These are phyloP conservation scores for Phyto melanocephala DNA, from an alignment of 2,888 invertebrate species.

Conservation along the genomic window DNA sequence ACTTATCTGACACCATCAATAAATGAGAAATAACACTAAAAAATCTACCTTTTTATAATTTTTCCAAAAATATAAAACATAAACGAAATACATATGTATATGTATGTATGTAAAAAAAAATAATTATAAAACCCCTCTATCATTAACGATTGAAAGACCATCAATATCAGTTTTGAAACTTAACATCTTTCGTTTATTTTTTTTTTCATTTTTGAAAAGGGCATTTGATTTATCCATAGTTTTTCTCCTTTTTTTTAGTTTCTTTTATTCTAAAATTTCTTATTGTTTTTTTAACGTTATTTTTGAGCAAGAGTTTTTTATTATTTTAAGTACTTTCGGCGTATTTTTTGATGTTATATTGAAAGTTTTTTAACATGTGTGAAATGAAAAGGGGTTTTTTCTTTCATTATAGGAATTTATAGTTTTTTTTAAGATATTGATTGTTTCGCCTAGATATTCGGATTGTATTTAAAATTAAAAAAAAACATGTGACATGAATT, in stretches of 20 bases:
- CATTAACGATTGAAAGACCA: constrained; percentile 49
- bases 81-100: too few species aligned
- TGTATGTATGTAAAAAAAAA: neutral
- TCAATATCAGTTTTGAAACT: constrained; percentile 66
- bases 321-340: constrained; percentile 39
- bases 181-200: constrained; percentile 20
- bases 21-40: neutral
- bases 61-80: too few species aligned
- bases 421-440: too few species aligned
- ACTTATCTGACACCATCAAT: constrained; percentile 50
- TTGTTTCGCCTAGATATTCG: neutral
- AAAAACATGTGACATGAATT: constrained; percentile 50
- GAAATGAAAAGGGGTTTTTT: constrained; percentile 32
- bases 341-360: constrained; percentile 37
- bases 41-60: neutral
- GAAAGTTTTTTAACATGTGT: constrained; percentile 51
- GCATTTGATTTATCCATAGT: neutral
- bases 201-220: constrained; percentile 14
- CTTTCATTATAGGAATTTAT: neutral
- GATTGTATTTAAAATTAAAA: constrained; percentile 21
- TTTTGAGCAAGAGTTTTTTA: constrained; percentile 25
- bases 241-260: constrained; percentile 21
- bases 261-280: constrained; percentile 26
- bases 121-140: neutral
- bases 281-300: constrained; percentile 26